Base-by-base conservation (phyloP, 2,888 invertebrate species). In the Cerceris rybyensis region DNA sequence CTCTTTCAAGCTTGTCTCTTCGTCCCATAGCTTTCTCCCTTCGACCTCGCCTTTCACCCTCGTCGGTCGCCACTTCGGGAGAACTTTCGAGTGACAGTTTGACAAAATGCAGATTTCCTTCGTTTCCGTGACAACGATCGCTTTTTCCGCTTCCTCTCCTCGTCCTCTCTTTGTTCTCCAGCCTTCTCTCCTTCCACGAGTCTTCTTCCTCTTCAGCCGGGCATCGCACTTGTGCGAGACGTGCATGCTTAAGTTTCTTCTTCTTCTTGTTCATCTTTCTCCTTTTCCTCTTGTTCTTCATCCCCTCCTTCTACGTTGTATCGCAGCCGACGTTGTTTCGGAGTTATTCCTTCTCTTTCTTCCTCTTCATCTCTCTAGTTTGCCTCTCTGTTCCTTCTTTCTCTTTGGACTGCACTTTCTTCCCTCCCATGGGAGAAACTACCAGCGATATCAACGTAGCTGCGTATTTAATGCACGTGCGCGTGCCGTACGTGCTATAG, bases 71-170 rank as follows among this genome's bases (percentile, higher is more conserved):
- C 71, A 69, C 65, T 43, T 60, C 65, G 63, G 61, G 55, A 73
- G 72, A 85, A 85, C 86, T 86, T 86, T 81, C 78, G 67, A 80
- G 77, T 85, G 88, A 88, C 85, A 86, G 88, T 88, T 88, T 88
- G 88, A 88, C 88, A 88, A 88, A 88, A 88, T 87, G 88, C 87
- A 88, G 86, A 88, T 88, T 87, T 88, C 86, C 86, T 84, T 81
- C 84, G 84, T 87, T 87, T 87, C 81, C 79, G 78, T 74, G 82
- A 83, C 82, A 80, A 82, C 84, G 81, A 85, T 85, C 78, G 82
- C 80, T 84, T 82, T 74, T 83, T 83, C 81, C 75, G 69, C 83
- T 74, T 72, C 46, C 65, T 60, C 52, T 49, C 70, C 28, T 28
- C 14, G 9, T 41, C 13, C 54, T 65, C 16, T 17, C 14, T 28